phyloP scores from a whole-genome alignment of 2,113 vertebrate genomes.

The Manacus vitellinus region DNA sequence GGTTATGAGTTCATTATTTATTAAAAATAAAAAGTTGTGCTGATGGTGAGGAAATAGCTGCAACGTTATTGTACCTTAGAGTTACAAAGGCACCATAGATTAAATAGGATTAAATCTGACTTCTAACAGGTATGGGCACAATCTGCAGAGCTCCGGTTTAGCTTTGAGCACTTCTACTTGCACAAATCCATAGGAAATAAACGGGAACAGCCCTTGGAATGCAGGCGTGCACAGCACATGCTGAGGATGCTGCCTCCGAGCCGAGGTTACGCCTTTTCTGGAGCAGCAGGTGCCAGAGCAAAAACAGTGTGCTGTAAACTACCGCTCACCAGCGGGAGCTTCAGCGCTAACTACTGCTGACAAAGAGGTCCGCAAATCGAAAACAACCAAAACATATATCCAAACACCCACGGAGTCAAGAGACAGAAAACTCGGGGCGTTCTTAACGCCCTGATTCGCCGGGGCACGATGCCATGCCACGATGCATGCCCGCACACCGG shows the following conservation, averaged over 20 bases:
- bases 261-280: accelerated
- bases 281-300: neutral
- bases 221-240: accelerated
- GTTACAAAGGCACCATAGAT: too few relatives aligned
- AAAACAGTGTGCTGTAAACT: accelerated
- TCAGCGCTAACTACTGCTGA: accelerated
- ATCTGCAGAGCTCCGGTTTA: too few relatives aligned
- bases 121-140: too few relatives aligned
- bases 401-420: accelerated
- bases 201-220: neutral
- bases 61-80: too few relatives aligned
- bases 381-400: accelerated
- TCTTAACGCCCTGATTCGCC: accelerated
- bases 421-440: accelerated
- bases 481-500: accelerated
- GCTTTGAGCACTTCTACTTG: too few relatives aligned
- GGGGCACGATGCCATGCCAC: accelerated
- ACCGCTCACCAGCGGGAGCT: accelerated
- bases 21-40: too few relatives aligned
- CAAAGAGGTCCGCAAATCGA: neutral
- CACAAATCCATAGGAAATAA: too few relatives aligned
- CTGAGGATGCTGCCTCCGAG: accelerated
- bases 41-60: too few relatives aligned
- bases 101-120: too few relatives aligned
- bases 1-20: too few relatives aligned